Evolutionary conservation across 2,888 invertebrate species (phyloP).

Genomic region (Chelonus formosanus): DNA sequence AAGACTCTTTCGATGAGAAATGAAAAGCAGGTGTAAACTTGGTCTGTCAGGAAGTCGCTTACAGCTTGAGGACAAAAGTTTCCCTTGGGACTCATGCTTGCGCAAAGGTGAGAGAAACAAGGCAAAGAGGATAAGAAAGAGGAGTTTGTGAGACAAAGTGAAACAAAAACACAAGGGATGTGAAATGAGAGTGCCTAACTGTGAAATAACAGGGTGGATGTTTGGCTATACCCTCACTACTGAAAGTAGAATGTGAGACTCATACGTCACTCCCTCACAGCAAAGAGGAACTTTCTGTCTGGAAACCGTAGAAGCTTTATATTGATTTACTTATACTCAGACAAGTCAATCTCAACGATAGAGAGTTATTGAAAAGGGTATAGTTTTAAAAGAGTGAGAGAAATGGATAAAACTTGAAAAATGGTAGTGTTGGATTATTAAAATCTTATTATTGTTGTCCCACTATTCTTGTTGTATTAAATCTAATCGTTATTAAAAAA

Average conservation of each 20-base stretch:
- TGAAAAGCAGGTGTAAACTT: slow-evolving; percentile 61
- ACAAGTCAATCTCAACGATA: slow-evolving; percentile 45
- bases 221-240: slow-evolving; percentile 36
- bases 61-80: slow-evolving; percentile 64
- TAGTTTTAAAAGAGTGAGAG: slow-evolving; percentile 5
- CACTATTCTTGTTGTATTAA: no score
- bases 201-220: slow-evolving; percentile 62
- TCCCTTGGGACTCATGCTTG: slow-evolving; percentile 61
- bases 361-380: slow-evolving; percentile 58
- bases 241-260: slow-evolving; percentile 48
- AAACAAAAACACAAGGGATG: slow-evolving; percentile 35
- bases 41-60: slow-evolving; percentile 65
- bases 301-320: slow-evolving; percentile 51
- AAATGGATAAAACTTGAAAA: no score
- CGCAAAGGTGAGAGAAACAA: slow-evolving; percentile 29
- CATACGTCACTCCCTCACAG: slow-evolving; percentile 60
- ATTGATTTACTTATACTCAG: slow-evolving; percentile 63
- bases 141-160: slow-evolving; percentile 21
- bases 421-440: no score
- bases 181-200: slow-evolving; percentile 56
- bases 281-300: slow-evolving; percentile 42
- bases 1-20: slow-evolving; percentile 27
- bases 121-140: slow-evolving; percentile 17
- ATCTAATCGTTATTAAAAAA: no score
- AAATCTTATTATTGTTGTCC: no score